Evolutionary conservation across 2,888 invertebrate species (phyloP).

Genomic region (Meganola albula): DNA sequence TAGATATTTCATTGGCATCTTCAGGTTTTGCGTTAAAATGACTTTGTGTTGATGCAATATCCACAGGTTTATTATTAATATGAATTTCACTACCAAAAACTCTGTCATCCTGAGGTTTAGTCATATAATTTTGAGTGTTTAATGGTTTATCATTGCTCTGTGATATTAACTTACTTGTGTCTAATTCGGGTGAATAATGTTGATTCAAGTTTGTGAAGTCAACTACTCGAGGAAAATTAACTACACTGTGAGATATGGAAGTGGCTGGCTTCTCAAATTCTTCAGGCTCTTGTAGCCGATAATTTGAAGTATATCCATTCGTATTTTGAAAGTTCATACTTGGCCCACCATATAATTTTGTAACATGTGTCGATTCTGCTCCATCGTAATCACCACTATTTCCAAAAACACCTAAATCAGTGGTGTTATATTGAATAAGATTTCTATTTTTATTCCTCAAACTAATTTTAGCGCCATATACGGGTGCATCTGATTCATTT

Average conservation of each 20-base stretch:
- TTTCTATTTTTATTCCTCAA: conserved; percentile 42
- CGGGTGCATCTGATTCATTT: conserved; percentile 42
- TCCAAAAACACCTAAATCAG: conserved; percentile 41
- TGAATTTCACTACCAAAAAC: conserved; percentile 30
- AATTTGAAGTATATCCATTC: conserved; percentile 34
- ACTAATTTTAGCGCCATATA: conserved; percentile 61
- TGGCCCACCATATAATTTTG: conserved; percentile 39
- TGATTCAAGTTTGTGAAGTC: conserved; percentile 60
- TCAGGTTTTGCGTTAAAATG: conserved; percentile 34
- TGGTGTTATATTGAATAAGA: conserved; percentile 31
- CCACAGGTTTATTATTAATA: conserved; percentile 31
- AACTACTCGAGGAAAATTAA: conserved; percentile 56
- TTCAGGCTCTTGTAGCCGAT: conserved; percentile 33
- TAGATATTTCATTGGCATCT: conserved; percentile 30
- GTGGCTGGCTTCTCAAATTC: conserved; percentile 35
- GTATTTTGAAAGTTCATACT: conserved; percentile 35
- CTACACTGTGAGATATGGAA: conserved; percentile 28
- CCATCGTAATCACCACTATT: conserved; percentile 32
- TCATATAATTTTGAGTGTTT: conserved; percentile 27
- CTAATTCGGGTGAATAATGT: conserved; percentile 44
- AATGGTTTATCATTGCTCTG: conserved; percentile 32
- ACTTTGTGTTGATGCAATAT: conserved; percentile 26
- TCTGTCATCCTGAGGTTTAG: conserved; percentile 33
- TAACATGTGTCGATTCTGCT: conserved; percentile 32
- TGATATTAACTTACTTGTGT: conserved; percentile 44